Base-by-base conservation (phyloP, 2,797 vertebrate species). In the Smutsia temminckii region DNA sequence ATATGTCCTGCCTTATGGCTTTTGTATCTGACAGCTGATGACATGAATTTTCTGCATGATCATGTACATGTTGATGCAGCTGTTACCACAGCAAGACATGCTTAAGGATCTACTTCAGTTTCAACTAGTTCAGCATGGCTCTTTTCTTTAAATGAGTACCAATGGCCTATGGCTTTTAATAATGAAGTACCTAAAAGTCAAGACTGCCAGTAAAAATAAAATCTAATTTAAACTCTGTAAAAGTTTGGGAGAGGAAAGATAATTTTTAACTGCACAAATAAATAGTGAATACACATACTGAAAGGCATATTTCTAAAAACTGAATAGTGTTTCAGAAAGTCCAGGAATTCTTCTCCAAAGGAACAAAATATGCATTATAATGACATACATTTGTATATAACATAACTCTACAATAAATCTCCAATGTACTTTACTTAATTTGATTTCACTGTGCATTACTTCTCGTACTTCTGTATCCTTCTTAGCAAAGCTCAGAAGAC, bases 141-240 rank as follows among this genome's bases (percentile, higher is more conserved):
- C 23, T 64, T 78, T 97, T 98, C 97, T 96, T 96, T 64, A 55
- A 96, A 95, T 83, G 21, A 97, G 85, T 72, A 94, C 94, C 66
- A 57, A 91, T 34, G 97, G 81, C 59, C 85, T 92, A 29, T 97
- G 93, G 97, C 92, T 97, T 97, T 95, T 49, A 75, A 96, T 42
- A 59, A 2, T 94, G 49, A 66, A 66, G 64, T 93, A 92, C 51
- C 80, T 94, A 96, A 95, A 97, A 84, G 46, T 92, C 46, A 40
- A 95, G 91, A 96, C 88, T 96, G 92, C 92, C 95, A 97, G 80
- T 91, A 96, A 97, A 98, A 98, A 98, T 95, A 97, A 93, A 97
- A 96, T 96, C 77, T 94, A 97, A 97, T 96, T 97, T 95, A 92
- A 98, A 97, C n/a, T 57, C 78, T 71, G 75, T 89, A 92, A 97